Evolutionary conservation across 1,140 invertebrate species (phyloP).

Genomic region (Cephus cinctus): DNA sequence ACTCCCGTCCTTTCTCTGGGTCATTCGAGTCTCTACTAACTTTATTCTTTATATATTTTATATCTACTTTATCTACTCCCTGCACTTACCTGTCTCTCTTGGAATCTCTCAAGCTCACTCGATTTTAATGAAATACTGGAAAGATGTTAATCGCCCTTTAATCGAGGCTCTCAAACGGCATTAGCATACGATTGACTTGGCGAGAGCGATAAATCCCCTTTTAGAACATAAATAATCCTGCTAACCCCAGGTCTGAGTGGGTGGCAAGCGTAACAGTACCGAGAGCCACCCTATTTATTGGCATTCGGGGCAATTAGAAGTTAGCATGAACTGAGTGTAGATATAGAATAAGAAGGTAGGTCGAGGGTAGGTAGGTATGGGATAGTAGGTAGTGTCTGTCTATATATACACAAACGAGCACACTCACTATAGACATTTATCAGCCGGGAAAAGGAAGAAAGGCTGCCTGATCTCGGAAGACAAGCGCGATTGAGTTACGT

Average conservation of each 20-base stretch:
- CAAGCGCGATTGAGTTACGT: constrained; percentile 54
- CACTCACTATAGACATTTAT: constrained; percentile 46
- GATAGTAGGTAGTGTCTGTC: no score
- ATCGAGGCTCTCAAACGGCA: neutral
- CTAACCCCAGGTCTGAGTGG: no score
- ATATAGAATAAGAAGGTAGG: neutral
- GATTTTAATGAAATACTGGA: neutral
- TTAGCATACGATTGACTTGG: neutral
- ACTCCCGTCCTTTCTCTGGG: no score
- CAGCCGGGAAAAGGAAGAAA: constrained; percentile 29
- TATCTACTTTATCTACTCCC: no score
- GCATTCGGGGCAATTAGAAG: constrained; percentile 6
- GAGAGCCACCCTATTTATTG: constrained; percentile 7
- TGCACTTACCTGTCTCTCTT: no score
- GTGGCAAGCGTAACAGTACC: no score
- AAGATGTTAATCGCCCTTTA: neutral
- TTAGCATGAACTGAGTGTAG: neutral
- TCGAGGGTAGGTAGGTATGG: no score
- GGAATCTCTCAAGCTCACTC: no score
- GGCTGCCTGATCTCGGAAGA: constrained; percentile 48
- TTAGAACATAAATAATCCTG: constrained; percentile 6
- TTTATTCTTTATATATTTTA: no score
- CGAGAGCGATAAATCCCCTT: neutral
- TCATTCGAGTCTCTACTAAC: no score
- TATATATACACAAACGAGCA: no score